Evolutionary conservation across 2,888 invertebrate species (phyloP).

Genomic region (Drosophila neonasuta): DNA sequence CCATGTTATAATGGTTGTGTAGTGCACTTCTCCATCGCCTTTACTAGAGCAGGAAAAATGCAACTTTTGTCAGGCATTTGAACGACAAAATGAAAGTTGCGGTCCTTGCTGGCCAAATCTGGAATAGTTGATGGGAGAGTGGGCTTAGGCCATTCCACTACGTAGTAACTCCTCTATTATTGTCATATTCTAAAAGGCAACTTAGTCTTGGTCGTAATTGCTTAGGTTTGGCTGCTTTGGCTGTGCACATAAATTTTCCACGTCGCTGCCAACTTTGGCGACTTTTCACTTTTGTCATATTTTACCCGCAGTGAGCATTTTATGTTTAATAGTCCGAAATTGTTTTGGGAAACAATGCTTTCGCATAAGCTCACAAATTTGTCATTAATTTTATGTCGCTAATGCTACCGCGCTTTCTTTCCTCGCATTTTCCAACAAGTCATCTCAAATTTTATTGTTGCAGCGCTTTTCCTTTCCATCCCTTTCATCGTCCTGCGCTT

Average conservation of each 20-base stretch:
- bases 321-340: slow-evolving; percentile 63
- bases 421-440: slow-evolving; percentile 7
- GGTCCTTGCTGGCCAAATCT: slow-evolving; percentile 51
- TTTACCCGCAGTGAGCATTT: slow-evolving; percentile 30
- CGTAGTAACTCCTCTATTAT: slow-evolving; percentile 4
- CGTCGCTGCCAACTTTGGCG: slow-evolving; percentile 31
- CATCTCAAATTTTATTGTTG: slow-evolving; percentile 45
- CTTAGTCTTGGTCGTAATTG: slow-evolving; percentile 56
- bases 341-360: slow-evolving; percentile 59
- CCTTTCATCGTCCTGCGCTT: background rate
- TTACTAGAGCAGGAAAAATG: slow-evolving; percentile 46
- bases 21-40: slow-evolving; percentile 41
- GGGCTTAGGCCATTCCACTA: background rate
- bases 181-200: slow-evolving; percentile 50
- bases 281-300: slow-evolving; percentile 63
- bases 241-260: slow-evolving; percentile 50
- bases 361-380: slow-evolving; percentile 62
- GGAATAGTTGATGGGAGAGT: slow-evolving; percentile 1
- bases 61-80: slow-evolving; percentile 58
- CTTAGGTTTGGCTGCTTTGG: slow-evolving; percentile 44
- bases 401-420: slow-evolving; percentile 43
- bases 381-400: slow-evolving; percentile 73
- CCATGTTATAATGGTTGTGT: slow-evolving; percentile 49
- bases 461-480: slow-evolving; percentile 13
- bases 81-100: slow-evolving; percentile 46